Percentiles rank a stretch among this genome's conserved stretches.
These are phyloP conservation scores for Notodonta dromedarius DNA, from an alignment of 2,888 invertebrate species.

Conservation along the genomic window DNA sequence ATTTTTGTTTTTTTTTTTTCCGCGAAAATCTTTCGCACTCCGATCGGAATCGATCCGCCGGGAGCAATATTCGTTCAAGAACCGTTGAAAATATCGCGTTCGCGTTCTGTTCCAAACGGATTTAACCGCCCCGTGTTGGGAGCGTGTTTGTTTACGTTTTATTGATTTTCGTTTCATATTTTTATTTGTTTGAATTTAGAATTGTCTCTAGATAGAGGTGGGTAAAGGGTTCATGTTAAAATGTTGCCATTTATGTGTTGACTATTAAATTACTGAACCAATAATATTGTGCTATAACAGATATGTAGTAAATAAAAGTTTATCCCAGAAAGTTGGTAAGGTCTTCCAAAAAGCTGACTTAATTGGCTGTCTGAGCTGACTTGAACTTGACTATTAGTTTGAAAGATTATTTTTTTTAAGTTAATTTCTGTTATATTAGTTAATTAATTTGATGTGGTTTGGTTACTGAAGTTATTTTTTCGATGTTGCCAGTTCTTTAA, in stretches of 20 bases:
- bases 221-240: neutral
- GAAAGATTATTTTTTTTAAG: neutral
- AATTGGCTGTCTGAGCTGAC: no score
- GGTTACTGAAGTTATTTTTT: no score
- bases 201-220: neutral
- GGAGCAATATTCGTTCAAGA: slow-evolving; percentile 62
- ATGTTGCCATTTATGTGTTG: neutral
- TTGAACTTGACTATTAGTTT: no score
- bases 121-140: slow-evolving; percentile 36
- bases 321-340: no score
- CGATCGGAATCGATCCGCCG: slow-evolving; percentile 57
- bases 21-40: slow-evolving; percentile 50
- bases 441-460: no score
- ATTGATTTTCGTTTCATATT: slow-evolving; percentile 20
- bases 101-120: slow-evolving; percentile 52
- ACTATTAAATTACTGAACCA: neutral
- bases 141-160: slow-evolving; percentile 28
- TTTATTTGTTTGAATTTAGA: slow-evolving; percentile 9
- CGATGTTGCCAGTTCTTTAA: no score
- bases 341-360: no score
- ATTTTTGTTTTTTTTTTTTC: slow-evolving; percentile 47
- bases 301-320: no score
- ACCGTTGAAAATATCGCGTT: slow-evolving; percentile 61
- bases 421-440: neutral
- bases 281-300: no score